These are phyloP conservation scores for Mystacornis crossleyi DNA, from an alignment of 2,113 vertebrate genomes.

Conservation along the genomic window DNA sequence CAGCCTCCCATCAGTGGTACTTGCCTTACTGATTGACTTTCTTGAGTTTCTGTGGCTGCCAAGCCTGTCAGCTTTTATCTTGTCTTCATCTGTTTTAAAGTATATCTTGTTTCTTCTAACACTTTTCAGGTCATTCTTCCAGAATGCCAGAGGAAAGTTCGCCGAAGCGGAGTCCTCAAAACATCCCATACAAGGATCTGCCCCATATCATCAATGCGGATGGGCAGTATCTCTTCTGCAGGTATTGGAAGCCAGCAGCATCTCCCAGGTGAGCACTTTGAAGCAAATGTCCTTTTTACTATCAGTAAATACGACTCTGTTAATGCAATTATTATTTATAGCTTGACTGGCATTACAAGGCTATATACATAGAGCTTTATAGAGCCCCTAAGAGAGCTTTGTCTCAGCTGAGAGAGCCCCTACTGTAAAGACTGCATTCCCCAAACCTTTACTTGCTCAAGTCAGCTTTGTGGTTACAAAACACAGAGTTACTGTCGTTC, in stretches of 20 bases:
- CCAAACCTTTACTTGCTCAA: neutral
- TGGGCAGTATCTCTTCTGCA: conserved; percentile 92
- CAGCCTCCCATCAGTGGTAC: neutral
- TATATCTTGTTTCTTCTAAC: conserved; percentile 36
- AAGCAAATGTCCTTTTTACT: neutral
- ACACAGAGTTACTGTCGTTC: neutral
- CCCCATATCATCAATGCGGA: conserved; percentile 90
- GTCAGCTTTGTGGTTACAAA: neutral
- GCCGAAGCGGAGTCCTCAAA: conserved; percentile 84
- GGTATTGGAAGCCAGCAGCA: conserved; percentile 89
- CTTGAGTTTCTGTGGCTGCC: neutral
- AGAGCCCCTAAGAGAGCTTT: neutral
- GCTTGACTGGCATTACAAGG: neutral
- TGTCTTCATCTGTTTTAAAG: neutral
- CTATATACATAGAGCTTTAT: neutral
- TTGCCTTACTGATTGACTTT: neutral
- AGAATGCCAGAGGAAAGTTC: conserved; percentile 89
- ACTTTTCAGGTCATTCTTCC: conserved; percentile 60
- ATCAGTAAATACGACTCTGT: neutral
- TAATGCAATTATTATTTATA: neutral
- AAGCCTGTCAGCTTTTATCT: neutral
- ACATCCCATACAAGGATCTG: conserved; percentile 82
- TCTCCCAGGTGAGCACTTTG: conserved; percentile 84
- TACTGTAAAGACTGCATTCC: neutral
- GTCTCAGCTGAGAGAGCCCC: neutral